Percentiles rank a stretch among this genome's conserved stretches.
Conservation (phyloP, 2,888 invertebrate species). For the Ornithoptera priamus region DNA sequence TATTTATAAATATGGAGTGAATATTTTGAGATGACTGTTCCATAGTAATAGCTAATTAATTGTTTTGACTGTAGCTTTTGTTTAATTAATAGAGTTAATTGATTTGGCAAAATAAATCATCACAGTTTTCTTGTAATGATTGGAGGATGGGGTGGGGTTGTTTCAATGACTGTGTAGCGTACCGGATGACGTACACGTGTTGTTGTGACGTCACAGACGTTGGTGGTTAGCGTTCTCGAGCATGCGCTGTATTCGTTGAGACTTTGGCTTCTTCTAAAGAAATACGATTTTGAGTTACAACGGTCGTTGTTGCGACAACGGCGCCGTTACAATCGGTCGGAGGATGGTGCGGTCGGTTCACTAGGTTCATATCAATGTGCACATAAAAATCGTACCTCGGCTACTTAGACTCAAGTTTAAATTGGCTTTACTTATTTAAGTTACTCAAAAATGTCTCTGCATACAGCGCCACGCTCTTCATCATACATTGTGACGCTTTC, state of each 20-base stretch:
- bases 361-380: constrained; percentile 42
- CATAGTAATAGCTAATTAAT: too few relatives aligned
- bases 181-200: constrained; percentile 6
- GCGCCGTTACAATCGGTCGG: constrained; percentile 67
- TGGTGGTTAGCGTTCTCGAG: constrained; percentile 71
- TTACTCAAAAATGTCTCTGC: constrained; percentile 40
- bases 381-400: constrained; percentile 26
- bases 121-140: too few relatives aligned
- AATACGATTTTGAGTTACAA: constrained; percentile 39
- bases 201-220: constrained; percentile 39
- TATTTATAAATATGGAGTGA: too few relatives aligned
- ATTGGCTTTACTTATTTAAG: constrained; percentile 26
- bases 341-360: constrained; percentile 73
- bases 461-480: constrained; percentile 51
- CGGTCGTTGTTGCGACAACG: constrained; percentile 50
- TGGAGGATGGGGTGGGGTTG: too few relatives aligned
- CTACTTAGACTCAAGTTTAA: constrained; percentile 20
- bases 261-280: constrained; percentile 72
- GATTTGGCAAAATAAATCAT: too few relatives aligned
- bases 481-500: constrained; percentile 42
- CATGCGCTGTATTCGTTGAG: constrained; percentile 78
- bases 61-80: too few relatives aligned
- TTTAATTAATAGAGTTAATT: too few relatives aligned
- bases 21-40: too few relatives aligned
- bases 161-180: background rate